Evolutionary conservation across 2,888 invertebrate genomes (phyloP).

Genomic region (Leptothorax acervorum): DNA sequence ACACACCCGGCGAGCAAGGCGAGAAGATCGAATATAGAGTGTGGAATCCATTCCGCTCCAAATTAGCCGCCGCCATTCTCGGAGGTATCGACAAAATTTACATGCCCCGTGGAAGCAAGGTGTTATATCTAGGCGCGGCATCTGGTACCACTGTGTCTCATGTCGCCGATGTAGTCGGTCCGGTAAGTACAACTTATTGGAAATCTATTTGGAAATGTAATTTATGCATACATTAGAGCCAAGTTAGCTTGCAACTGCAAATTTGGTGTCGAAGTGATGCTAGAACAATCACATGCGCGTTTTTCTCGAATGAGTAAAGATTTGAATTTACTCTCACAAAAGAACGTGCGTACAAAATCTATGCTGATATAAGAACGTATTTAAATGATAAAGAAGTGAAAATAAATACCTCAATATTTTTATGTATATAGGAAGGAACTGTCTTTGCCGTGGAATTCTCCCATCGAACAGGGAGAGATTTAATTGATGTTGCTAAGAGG

Average conservation of each 20-base stretch:
- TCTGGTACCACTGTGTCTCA: conserved; percentile 99
- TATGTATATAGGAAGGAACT: conserved; percentile 92
- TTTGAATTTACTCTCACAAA: conserved; percentile 57
- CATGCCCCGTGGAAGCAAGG: conserved; percentile 98
- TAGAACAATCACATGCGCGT: conserved; percentile 73
- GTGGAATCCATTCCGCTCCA: conserved; percentile 99
- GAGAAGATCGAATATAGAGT: conserved; percentile 99
- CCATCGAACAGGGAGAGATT: conserved; percentile 97
- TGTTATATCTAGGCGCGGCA: conserved; percentile 98
- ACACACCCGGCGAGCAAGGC: conserved; percentile 88
- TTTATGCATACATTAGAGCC: conserved; percentile 83
- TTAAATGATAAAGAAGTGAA: conserved; percentile 11
- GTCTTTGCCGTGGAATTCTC: conserved; percentile 99
- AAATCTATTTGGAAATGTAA: background rate
- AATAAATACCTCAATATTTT: conserved; percentile 40
- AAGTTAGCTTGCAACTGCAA: conserved; percentile 73
- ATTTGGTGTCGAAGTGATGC: conserved; percentile 83
- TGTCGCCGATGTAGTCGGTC: conserved; percentile 99
- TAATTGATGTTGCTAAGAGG: conserved; percentile 99
- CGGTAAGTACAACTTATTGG: conserved; percentile 88
- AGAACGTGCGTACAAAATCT: conserved; percentile 61
- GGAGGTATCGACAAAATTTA: conserved; percentile 99
- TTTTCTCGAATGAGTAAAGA: conserved; percentile 56
- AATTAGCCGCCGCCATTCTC: conserved; percentile 98
- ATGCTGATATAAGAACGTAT: conserved; percentile 12